phyloP scores from a whole-genome alignment of 2,888 invertebrate genomes.

The Calephelis perditalis region DNA sequence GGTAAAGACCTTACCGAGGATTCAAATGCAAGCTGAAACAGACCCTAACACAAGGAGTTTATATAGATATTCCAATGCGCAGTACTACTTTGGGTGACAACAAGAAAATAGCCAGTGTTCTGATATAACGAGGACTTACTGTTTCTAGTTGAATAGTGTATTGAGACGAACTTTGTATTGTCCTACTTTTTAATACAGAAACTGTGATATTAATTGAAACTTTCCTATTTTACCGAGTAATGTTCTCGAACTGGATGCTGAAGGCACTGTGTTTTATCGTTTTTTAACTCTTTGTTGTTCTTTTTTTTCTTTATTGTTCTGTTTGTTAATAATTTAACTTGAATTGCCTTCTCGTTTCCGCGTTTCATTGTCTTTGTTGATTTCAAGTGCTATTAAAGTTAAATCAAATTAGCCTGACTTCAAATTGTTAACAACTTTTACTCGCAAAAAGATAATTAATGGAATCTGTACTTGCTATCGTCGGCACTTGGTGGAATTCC shows the following conservation, averaged over 20 bases:
- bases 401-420: too few relatives aligned
- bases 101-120: slow-evolving; percentile 74
- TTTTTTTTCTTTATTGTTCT: slow-evolving; percentile 10
- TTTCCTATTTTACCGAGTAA: slow-evolving; percentile 57
- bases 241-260: slow-evolving; percentile 54
- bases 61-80: slow-evolving; percentile 81
- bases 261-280: slow-evolving; percentile 36
- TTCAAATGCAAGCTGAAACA: slow-evolving; percentile 69
- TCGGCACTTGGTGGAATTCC: too few relatives aligned
- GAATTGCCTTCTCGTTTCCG: background rate
- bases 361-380: slow-evolving; percentile 8
- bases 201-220: slow-evolving; percentile 77
- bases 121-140: slow-evolving; percentile 77
- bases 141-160: slow-evolving; percentile 73
- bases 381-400: slow-evolving; percentile 1
- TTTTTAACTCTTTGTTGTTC: slow-evolving; percentile 15
- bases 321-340: too few relatives aligned
- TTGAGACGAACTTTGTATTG: slow-evolving; percentile 63
- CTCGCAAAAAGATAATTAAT: too few relatives aligned
- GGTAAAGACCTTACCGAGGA: slow-evolving; percentile 66
- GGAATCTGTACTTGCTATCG: too few relatives aligned
- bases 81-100: slow-evolving; percentile 89
- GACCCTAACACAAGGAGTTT: slow-evolving; percentile 80
- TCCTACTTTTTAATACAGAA: slow-evolving; percentile 73
- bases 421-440: too few relatives aligned